A percentile compares a stretch with the other conserved stretches of the same genome.
Evolutionary conservation across 1,140 invertebrate species (phyloP).

Genomic region (Rhagoletis pomonella): DNA sequence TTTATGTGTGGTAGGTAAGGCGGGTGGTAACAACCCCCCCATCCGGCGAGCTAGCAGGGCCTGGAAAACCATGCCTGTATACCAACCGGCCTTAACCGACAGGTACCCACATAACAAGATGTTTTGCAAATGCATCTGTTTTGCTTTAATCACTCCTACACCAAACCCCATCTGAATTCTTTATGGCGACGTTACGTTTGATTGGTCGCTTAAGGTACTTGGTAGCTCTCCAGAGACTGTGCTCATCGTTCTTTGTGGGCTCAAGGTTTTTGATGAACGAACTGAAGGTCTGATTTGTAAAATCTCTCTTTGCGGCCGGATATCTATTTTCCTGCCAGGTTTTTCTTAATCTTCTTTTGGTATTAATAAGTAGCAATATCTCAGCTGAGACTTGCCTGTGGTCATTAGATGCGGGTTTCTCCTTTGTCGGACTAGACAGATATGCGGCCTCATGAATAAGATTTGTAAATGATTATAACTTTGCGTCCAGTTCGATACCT

Average conservation of each 20-base stretch:
- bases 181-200: conserved; percentile 52
- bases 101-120: too few relatives aligned
- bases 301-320: conserved; percentile 56
- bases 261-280: conserved; percentile 54
- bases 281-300: conserved; percentile 53
- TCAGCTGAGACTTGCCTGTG: conserved; percentile 42
- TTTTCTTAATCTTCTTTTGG: conserved; percentile 23
- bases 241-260: conserved; percentile 50
- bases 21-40: too few relatives aligned
- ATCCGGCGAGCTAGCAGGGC: too few relatives aligned
- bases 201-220: background rate
- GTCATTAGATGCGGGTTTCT: background rate
- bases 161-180: conserved; percentile 32
- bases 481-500: conserved; percentile 57
- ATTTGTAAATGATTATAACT: conserved; percentile 60
- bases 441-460: conserved; percentile 59
- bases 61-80: too few relatives aligned
- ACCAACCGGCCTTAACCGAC: too few relatives aligned
- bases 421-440: conserved; percentile 12
- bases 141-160: conserved; percentile 2
- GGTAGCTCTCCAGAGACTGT: conserved; percentile 54
- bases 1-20: too few relatives aligned
- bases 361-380: conserved; percentile 53
- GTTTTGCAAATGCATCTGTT: conserved; percentile 12
- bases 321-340: conserved; percentile 54